phyloP scores from a whole-genome alignment of 2,797 vertebrate species.

The Pogoniulus pusillus region DNA sequence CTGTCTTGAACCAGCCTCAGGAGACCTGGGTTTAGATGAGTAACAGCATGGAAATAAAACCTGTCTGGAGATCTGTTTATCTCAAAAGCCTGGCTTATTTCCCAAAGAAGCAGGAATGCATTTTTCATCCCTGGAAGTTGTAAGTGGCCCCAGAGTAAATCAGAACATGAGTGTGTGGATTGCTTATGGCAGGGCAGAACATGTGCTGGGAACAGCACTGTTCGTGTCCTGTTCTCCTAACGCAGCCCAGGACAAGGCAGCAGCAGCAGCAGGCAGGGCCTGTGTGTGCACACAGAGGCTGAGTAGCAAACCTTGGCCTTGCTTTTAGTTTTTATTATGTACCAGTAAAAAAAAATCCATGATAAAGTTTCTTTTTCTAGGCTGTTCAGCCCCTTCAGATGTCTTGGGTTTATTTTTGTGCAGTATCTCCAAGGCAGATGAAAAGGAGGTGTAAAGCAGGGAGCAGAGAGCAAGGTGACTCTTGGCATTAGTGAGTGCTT shows the following conservation, averaged over 20 bases:
- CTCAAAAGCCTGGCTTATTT: not conserved
- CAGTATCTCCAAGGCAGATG: not conserved
- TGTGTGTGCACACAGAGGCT: rapidly evolving
- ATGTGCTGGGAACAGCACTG: not conserved
- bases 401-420: not conserved
- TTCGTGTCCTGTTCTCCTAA: not conserved
- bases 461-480: not conserved
- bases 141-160: not conserved
- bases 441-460: not conserved
- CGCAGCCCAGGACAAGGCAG: not conserved
- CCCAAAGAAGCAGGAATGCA: not conserved
- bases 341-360: not conserved
- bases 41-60: slow-evolving; percentile 28
- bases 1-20: not conserved
- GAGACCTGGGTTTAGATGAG: not conserved
- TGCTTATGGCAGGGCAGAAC: not conserved
- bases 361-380: not conserved
- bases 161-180: not conserved
- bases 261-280: not conserved
- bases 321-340: not conserved
- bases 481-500: not conserved
- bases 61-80: not conserved
- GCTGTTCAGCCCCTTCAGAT: not conserved
- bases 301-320: not conserved
- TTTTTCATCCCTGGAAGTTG: not conserved